Conservation (phyloP, 2,888 invertebrate genomes). For the Ectobius pallidus region DNA sequence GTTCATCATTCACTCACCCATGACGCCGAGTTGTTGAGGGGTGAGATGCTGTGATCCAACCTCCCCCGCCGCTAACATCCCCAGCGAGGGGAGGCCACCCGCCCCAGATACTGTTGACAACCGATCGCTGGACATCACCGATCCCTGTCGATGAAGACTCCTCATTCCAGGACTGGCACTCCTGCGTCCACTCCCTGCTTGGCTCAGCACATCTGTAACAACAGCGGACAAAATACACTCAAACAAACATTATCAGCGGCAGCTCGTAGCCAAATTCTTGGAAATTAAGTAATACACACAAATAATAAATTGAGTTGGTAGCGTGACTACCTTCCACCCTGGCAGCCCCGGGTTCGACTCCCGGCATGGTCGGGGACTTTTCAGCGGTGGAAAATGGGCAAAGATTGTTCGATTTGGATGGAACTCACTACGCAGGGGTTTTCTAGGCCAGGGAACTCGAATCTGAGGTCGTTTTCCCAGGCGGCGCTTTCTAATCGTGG, state of each 20-base stretch:
- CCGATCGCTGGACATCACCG: constrained; percentile 66
- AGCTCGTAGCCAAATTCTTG: too few species aligned
- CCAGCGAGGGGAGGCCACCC: constrained; percentile 53
- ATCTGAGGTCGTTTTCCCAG: too few species aligned
- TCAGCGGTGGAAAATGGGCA: too few species aligned
- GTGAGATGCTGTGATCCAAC: constrained; percentile 64
- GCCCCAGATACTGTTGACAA: constrained; percentile 67
- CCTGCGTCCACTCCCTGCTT: constrained; percentile 54
- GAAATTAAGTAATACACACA: too few species aligned
- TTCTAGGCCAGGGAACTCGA: too few species aligned
- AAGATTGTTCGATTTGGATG: too few species aligned
- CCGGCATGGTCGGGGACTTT: too few species aligned
- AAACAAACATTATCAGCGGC: neutral
- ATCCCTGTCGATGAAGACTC: constrained; percentile 56
- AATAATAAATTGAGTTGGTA: too few species aligned
- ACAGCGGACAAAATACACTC: neutral
- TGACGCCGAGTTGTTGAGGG: constrained; percentile 86
- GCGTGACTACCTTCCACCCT: too few species aligned
- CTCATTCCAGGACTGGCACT: constrained; percentile 63
- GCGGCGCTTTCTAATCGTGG: too few species aligned
- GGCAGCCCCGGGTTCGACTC: too few species aligned
- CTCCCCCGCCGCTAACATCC: constrained; percentile 49
- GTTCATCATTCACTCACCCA: constrained; percentile 69
- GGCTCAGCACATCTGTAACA: constrained; percentile 33
- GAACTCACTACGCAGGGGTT: too few species aligned